A percentile compares a stretch with the other conserved stretches of the same genome.
These are phyloP conservation scores for Oophaga sylvatica DNA, from an alignment of 2,797 vertebrate species.

Conservation along the genomic window DNA sequence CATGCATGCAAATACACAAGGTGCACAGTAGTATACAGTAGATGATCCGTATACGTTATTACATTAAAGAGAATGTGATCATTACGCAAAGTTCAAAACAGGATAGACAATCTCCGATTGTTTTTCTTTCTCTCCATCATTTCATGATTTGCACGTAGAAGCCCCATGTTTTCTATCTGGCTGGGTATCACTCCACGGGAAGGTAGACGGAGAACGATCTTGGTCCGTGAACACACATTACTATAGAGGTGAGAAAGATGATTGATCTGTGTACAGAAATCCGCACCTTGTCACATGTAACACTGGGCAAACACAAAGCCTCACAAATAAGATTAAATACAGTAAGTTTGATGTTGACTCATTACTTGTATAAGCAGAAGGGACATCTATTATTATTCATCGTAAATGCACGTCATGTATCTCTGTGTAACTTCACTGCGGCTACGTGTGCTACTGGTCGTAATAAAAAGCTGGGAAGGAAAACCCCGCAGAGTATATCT, in stretches of 20 bases:
- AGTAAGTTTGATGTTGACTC: slow-evolving; percentile 38
- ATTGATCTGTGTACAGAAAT: slow-evolving; percentile 46
- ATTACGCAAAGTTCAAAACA: neutral
- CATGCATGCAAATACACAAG: neutral
- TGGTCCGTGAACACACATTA: slow-evolving; percentile 18
- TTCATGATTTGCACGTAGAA: neutral
- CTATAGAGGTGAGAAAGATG: slow-evolving; percentile 23
- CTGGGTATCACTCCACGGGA: slow-evolving; percentile 40
- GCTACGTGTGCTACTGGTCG: neutral
- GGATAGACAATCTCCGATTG: neutral
- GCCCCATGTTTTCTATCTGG: slow-evolving; percentile 18
- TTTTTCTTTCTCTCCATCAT: neutral
- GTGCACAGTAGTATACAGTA: neutral
- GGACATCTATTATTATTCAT: slow-evolving; percentile 16
- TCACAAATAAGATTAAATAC: slow-evolving; percentile 38
- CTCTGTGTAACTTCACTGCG: neutral
- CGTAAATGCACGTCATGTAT: slow-evolving; percentile 2
- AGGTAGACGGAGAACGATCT: slow-evolving; percentile 39
- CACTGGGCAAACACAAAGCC: slow-evolving; percentile 37
- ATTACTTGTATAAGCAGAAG: slow-evolving; percentile 33
- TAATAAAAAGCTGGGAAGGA: neutral
- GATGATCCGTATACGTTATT: neutral
- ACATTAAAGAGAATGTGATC: neutral
- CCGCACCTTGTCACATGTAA: slow-evolving; percentile 39
- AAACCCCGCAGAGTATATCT: neutral